These are phyloP conservation scores for Hoplias malabaricus DNA, from an alignment of 2,113 vertebrate species.

Conservation along the genomic window DNA sequence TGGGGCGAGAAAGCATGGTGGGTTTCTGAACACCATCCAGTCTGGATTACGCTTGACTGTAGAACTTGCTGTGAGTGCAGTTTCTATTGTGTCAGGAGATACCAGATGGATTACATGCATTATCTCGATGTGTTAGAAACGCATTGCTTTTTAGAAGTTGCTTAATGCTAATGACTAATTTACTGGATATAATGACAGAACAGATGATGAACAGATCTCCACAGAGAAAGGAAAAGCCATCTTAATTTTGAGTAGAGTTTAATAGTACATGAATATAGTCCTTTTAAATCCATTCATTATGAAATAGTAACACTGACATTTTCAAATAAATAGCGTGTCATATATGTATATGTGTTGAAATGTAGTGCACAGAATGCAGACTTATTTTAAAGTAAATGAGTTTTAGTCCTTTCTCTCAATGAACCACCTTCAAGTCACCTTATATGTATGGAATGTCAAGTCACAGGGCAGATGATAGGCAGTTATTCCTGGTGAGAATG, in stretches of 20 bases:
- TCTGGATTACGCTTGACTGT: background rate
- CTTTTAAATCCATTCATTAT: no score
- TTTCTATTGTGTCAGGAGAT: background rate
- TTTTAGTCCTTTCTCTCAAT: background rate
- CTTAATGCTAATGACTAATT: background rate
- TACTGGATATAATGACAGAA: background rate
- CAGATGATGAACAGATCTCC: no score
- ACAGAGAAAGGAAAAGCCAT: no score
- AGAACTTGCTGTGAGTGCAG: background rate
- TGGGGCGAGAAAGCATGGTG: constrained; percentile 79
- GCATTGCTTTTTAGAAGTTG: background rate
- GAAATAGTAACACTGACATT: no score
- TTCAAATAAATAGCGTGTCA: no score
- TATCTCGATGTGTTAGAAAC: background rate
- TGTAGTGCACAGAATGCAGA: background rate
- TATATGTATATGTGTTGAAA: constrained; percentile 6
- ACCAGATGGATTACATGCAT: background rate
- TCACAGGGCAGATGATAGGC: background rate
- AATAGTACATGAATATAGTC: no score
- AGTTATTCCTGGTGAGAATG: background rate
- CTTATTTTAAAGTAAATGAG: background rate
- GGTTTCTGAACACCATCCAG: constrained; percentile 61
- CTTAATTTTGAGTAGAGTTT: no score
- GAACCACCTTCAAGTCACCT: background rate
- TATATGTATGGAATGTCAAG: background rate